Evolutionary conservation across 2,797 vertebrate genomes (phyloP).

Genomic region (Etheostoma nigrum): DNA sequence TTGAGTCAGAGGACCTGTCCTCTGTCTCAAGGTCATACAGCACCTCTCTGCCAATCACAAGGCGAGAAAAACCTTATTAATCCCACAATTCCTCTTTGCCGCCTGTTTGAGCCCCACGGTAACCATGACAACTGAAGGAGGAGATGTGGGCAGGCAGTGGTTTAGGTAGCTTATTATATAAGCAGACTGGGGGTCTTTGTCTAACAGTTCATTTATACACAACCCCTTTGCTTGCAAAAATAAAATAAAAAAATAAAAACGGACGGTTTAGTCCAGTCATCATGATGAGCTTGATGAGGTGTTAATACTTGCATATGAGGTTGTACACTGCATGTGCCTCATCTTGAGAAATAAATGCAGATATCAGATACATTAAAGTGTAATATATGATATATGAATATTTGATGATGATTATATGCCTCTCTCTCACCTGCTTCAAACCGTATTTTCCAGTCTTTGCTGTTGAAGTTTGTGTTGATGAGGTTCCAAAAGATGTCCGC

Average conservation of each 20-base stretch:
- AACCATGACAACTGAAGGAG: constrained; percentile 77
- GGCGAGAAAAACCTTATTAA: constrained; percentile 65
- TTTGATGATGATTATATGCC: not conserved
- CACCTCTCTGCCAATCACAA: constrained; percentile 67
- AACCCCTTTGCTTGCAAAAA: not conserved
- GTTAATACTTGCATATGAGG: not conserved
- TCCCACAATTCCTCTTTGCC: constrained; percentile 67
- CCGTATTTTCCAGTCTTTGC: constrained; percentile 98
- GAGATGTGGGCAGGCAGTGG: constrained; percentile 48
- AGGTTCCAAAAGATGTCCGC: constrained; percentile 99
- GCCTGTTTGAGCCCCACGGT: constrained; percentile 64
- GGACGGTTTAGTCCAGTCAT: not conserved
- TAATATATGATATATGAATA: no score
- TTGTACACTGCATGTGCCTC: not conserved
- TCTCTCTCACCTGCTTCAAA: constrained; percentile 94
- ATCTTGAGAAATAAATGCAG: not conserved
- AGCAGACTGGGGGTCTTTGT: constrained; percentile 28
- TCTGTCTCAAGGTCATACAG: constrained; percentile 74
- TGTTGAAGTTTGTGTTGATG: constrained; percentile 97
- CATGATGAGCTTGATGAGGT: not conserved
- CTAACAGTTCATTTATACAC: constrained; percentile 26
- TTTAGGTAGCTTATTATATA: constrained; percentile 58
- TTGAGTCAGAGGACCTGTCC: constrained; percentile 22
- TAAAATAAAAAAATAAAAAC: not conserved
- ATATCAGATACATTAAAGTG: not conserved